Percentiles rank a stretch among this genome's conserved stretches.
phyloP scores from a whole-genome alignment of 2,797 vertebrate species.

The Phalanger gymnotis region DNA sequence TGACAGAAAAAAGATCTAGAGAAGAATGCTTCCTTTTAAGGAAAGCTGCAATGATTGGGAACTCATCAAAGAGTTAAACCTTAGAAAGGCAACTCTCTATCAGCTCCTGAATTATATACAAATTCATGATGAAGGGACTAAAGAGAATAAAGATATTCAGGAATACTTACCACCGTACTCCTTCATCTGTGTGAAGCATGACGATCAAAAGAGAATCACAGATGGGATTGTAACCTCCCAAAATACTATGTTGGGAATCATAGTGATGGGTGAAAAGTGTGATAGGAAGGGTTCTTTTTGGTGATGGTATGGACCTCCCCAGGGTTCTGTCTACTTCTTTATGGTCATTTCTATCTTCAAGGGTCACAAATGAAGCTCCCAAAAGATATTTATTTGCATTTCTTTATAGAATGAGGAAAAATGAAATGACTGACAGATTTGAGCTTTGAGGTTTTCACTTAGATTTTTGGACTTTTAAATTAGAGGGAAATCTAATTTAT shows the following conservation, averaged over 20 bases:
- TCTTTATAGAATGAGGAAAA: neutral
- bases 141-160: neutral
- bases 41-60: slow-evolving; percentile 24
- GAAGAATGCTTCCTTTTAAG: neutral
- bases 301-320: accelerated
- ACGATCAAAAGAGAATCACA: neutral
- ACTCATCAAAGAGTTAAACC: neutral
- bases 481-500: neutral
- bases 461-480: neutral
- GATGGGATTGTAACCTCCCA: neutral
- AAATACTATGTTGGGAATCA: neutral
- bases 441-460: neutral
- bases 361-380: neutral
- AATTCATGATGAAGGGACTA: neutral
- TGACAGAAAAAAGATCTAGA: slow-evolving; percentile 5
- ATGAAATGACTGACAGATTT: neutral
- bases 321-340: neutral
- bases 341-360: neutral
- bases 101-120: neutral
- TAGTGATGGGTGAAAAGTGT: neutral
- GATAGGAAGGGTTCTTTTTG: neutral
- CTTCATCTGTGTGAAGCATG: neutral
- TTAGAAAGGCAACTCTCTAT: neutral
- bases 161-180: neutral
- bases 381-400: neutral